phyloP scores from a whole-genome alignment of 2,888 invertebrate genomes.

The Gandaritis pyraliata region DNA sequence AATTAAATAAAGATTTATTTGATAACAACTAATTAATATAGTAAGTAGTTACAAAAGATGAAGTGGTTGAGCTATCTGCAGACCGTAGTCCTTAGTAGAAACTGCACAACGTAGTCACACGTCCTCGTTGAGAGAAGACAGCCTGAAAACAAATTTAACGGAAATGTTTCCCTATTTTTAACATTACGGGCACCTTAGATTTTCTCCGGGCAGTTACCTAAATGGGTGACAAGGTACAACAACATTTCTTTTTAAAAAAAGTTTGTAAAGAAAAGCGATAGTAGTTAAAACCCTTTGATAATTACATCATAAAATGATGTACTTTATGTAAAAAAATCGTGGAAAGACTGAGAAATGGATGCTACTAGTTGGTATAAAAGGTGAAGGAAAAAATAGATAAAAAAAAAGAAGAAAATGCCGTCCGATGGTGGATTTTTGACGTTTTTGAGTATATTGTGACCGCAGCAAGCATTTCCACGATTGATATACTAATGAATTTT shows the following conservation, averaged over 20 bases:
- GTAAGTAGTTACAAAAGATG: no score
- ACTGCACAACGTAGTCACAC: no score
- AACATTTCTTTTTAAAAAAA: neutral
- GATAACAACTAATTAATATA: no score
- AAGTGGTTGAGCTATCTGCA: no score
- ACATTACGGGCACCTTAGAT: no score
- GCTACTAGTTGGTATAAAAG: conserved; percentile 12
- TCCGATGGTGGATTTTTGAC: neutral
- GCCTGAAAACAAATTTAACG: no score
- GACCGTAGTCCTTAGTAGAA: no score
- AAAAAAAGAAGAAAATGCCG: neutral
- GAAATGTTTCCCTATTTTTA: no score
- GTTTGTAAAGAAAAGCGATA: neutral
- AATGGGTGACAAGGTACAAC: no score
- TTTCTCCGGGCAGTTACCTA: no score
- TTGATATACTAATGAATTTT: conserved; percentile 8
- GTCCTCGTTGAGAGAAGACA: no score
- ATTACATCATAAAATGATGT: conserved; percentile 7
- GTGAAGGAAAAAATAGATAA: neutral
- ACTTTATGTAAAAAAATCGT: conserved; percentile 14
- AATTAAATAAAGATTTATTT: no score
- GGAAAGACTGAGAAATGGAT: conserved; percentile 22
- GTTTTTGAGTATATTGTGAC: neutral
- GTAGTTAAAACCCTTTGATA: neutral
- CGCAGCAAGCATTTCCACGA: conserved; percentile 8